Base-by-base conservation (phyloP, 2,888 invertebrate species). In the Nematopogon swammerdamellus region DNA sequence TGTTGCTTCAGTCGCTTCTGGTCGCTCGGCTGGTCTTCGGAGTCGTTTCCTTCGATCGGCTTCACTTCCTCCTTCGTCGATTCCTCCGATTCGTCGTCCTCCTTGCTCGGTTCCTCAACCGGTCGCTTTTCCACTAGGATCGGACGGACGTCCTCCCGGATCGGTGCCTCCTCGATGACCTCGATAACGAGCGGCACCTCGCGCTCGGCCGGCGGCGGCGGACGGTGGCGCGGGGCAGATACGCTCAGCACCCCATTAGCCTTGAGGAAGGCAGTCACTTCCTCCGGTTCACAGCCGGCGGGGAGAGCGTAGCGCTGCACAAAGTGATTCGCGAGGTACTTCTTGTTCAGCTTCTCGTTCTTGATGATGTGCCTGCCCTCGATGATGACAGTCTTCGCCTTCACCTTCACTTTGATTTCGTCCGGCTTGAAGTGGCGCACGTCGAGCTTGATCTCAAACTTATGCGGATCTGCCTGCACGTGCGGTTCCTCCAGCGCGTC, bases 241-340 rank as follows among this genome's bases (percentile, higher is more conserved):
- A 79, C 61, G 3, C 59, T 60, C 16, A 79, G 57, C 4, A 75
- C 56, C 44, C 74, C 70, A 43, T 70, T 72, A 36, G 72, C 70
- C 6, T 64, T 70, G 45, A 70, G 58, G 1, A 70, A 65, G 2
- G 79, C 79, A 0, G 61, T 68, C 8, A 79, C 72, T 58, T 77
- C 79, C 11, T 77, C 76, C 36, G 65, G 68, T 25, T 64, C 70
- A 49, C 68, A 69, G 18, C 74, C 76, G 2, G 63, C 58, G 2
- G 79, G 79, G 20, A 79, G 55, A 16, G 66, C 68, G 48, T 75
- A 76, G 19, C 72, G 63, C 54, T 77, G 77, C 2, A 74, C 65
- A 55, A 77, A 76, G 51, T 76, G 73, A 49, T 77, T 77, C 0
- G 72, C 68, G 60, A 70, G 60, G 46, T 72, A 70, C 45, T 63